Evolutionary conservation across 2,113 vertebrate genomes (phyloP), one percentile per base, ranked within the genome.

Genomic region (Sigmodon hispidus): DNA sequence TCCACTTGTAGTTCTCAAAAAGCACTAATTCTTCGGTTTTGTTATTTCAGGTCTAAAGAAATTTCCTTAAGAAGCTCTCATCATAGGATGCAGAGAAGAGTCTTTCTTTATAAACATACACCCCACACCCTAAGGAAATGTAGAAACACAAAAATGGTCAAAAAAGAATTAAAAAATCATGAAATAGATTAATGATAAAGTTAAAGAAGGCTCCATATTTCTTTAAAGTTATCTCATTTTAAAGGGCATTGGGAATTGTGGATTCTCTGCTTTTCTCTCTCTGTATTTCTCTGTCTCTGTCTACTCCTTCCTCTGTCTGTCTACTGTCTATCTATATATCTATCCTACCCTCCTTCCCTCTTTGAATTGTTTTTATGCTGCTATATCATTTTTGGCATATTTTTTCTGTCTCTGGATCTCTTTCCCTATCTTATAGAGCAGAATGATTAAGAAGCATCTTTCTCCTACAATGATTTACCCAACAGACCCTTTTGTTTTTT

Each of bases 1-100:
- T 86, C 45, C 87, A 65, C 76, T 83, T 72, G 26, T 48, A 79
- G 34, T 75, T 95, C 89, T 89, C 61, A 81, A 89, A 96, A 90
- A 80, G 11, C 50, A 89, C 63, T 86, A 57, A 76, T 91, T 61
- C 90, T 19, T 81, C 76, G 43, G 22, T 93, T 88, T 87, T 88
- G 50, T 21, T 85, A 45, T 11, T 55, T 80, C 55, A 86, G 90
- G 45, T 73, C 22, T 92, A 63, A 88, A 70, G 7, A 61, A 15
- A 81, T 50, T 94, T 76, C 16, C 40, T 93, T 52, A 40, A 81
- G 80, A 65, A 80, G 3, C 34, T 85, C 26, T 87, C 10, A 13
- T 70, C 70, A 67, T 11, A 94, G 91, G 65, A 24, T 10, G 40
- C 59, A 67, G 52, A 15, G 55, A 77, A 15, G 12, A 10, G 26